Percentiles rank a stretch among this genome's conserved stretches.
Conservation (phyloP, 2,797 vertebrate species). For the Cirrhinus molitorella region DNA sequence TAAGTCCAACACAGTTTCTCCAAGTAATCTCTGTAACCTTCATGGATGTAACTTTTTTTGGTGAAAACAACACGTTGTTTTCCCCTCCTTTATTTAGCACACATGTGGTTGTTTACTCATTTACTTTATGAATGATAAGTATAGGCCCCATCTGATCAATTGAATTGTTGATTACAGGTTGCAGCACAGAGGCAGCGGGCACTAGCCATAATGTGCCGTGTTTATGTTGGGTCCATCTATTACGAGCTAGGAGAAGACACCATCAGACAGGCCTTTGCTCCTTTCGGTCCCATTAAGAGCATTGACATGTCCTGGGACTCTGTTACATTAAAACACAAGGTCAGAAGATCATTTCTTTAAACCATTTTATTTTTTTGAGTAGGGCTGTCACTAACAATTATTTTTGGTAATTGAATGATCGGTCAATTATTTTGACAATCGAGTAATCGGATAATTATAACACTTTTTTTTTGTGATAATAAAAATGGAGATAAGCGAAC, state of each 20-base stretch:
- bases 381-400: no score
- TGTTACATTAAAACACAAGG: conserved; percentile 92
- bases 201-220: conserved; percentile 90
- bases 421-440: no score
- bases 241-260: conserved; percentile 91
- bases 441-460: no score
- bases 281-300: conserved; percentile 90
- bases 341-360: conserved; percentile 57
- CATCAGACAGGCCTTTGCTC: conserved; percentile 89
- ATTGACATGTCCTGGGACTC: conserved; percentile 94
- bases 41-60: background rate
- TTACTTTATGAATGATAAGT: background rate
- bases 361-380: no score
- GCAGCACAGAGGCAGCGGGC: conserved; percentile 89
- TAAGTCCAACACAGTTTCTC: conserved; percentile 72
- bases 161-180: conserved; percentile 75
- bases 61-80: background rate
- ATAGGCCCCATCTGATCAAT: background rate
- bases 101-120: conserved; percentile 48
- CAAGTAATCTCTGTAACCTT: background rate
- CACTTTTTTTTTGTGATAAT: no score
- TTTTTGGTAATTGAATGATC: no score
- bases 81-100: conserved; percentile 55
- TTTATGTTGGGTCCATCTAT: conserved; percentile 90
- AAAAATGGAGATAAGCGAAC: no score